phyloP scores from a whole-genome alignment of 1,140 invertebrate species.

The Lutraria rhynchaena region DNA sequence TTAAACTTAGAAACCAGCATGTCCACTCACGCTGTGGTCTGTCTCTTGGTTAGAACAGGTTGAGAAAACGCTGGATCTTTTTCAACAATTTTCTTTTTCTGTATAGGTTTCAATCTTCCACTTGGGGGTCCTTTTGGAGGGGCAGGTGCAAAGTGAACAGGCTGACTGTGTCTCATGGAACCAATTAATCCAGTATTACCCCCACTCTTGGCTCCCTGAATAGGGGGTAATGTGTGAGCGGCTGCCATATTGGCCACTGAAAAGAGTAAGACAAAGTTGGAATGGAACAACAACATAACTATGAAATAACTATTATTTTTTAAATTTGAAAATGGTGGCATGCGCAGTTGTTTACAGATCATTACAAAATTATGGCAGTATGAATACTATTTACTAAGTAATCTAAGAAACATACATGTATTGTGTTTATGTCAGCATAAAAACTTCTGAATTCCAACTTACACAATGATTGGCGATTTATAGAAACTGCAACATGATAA shows the following conservation, averaged over 20 bases:
- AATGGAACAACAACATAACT: too few species aligned
- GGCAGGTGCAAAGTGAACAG: slow-evolving; percentile 58
- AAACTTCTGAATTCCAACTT: too few species aligned
- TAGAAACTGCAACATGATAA: too few species aligned
- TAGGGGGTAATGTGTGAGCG: slow-evolving; percentile 71
- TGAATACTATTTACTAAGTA: too few species aligned
- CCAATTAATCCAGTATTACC: slow-evolving; percentile 55
- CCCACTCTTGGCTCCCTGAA: slow-evolving; percentile 59
- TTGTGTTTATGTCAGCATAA: too few species aligned
- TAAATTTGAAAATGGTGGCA: too few species aligned
- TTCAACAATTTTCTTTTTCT: slow-evolving; percentile 69
- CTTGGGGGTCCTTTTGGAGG: slow-evolving; percentile 67
- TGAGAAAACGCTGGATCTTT: slow-evolving; percentile 67
- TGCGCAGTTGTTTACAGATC: too few species aligned
- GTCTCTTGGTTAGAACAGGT: slow-evolving; percentile 69
- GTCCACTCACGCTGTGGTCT: slow-evolving; percentile 69
- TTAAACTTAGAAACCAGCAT: background rate
- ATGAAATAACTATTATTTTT: too few species aligned
- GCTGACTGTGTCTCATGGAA: slow-evolving; percentile 60
- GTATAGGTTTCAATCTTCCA: slow-evolving; percentile 63
- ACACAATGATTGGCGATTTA: too few species aligned
- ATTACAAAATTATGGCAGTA: too few species aligned
- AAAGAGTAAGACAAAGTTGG: background rate
- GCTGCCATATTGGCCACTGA: slow-evolving; percentile 72
- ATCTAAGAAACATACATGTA: too few species aligned